Evolutionary conservation across 1,140 invertebrate genomes (phyloP).

Genomic region (Drosophila simulans): DNA sequence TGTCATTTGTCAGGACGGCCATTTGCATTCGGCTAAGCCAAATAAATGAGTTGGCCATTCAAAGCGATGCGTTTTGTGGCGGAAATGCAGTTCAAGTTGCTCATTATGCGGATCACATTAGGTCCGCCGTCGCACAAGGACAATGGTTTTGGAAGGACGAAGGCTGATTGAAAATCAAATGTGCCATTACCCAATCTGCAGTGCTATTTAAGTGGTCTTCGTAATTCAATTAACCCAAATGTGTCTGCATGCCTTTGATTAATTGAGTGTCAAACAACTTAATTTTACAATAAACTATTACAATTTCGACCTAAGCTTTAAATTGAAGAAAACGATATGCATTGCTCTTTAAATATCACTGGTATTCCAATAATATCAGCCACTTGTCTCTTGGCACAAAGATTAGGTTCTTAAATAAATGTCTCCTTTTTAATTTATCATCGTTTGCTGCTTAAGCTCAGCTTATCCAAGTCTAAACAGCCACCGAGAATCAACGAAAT

Average conservation of each 20-base stretch:
- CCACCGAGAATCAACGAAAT: slow-evolving; percentile 16
- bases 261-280: too few species aligned
- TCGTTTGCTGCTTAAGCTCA: slow-evolving; percentile 24
- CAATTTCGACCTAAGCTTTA: too few species aligned
- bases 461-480: slow-evolving; percentile 25
- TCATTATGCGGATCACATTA: slow-evolving; percentile 45
- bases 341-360: too few species aligned
- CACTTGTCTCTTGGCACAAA: not conserved
- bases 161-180: slow-evolving; percentile 1
- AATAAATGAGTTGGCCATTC: slow-evolving; percentile 66
- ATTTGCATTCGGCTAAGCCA: slow-evolving; percentile 73
- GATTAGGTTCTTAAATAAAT: slow-evolving; percentile 21
- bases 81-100: slow-evolving; percentile 33
- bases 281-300: too few species aligned
- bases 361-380: not conserved
- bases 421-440: slow-evolving; percentile 21
- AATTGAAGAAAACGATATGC: too few species aligned
- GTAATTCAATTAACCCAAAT: not conserved
- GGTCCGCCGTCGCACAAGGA: slow-evolving; percentile 1
- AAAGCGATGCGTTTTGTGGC: slow-evolving; percentile 21
- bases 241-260: not conserved
- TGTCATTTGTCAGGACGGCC: slow-evolving; percentile 72
- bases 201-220: not conserved
- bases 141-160: not conserved
- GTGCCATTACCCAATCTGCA: not conserved